Percentiles rank a stretch among this genome's conserved stretches.
Conservation (phyloP, 2,797 vertebrate species). For the Crenichthys baileyi region DNA sequence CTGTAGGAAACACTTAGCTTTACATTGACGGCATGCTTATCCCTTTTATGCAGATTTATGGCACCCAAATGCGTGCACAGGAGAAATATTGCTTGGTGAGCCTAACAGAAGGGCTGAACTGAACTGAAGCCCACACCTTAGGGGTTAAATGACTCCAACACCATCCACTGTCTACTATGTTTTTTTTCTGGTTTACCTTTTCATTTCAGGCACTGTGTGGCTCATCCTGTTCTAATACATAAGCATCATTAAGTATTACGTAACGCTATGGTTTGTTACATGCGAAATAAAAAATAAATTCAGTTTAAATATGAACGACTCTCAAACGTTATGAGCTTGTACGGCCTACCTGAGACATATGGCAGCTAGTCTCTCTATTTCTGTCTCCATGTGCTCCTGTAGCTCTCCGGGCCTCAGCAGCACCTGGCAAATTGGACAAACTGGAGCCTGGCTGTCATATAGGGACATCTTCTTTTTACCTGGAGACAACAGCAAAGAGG, state of each 20-base stretch:
- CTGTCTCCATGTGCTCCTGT: constrained; percentile 98
- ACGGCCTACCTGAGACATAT: constrained; percentile 89
- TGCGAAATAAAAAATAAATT: neutral
- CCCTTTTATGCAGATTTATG: constrained; percentile 75
- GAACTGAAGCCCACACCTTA: constrained; percentile 29
- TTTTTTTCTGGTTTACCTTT: neutral
- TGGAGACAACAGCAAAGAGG: constrained; percentile 59
- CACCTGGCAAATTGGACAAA: constrained; percentile 98
- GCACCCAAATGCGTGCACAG: constrained; percentile 28
- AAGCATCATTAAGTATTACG: neutral
- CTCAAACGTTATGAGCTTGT: neutral
- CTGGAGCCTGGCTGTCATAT: constrained; percentile 97
- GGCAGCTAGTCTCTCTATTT: constrained; percentile 92
- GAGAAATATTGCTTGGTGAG: constrained; percentile 32
- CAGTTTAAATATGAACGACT: too few relatives aligned
- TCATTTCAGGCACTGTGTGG: neutral
- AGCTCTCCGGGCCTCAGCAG: constrained; percentile 94
- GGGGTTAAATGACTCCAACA: constrained; percentile 5
- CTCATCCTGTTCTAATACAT: neutral
- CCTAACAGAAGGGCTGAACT: constrained; percentile 40
- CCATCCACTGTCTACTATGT: constrained; percentile 1
- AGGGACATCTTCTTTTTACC: constrained; percentile 97
- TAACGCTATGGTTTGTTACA: neutral
- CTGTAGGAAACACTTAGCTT: constrained; percentile 67
- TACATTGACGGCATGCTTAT: constrained; percentile 52